These are phyloP conservation scores for Craseonycteris thonglongyai DNA, from an alignment of 2,113 vertebrate species.

Conservation along the genomic window DNA sequence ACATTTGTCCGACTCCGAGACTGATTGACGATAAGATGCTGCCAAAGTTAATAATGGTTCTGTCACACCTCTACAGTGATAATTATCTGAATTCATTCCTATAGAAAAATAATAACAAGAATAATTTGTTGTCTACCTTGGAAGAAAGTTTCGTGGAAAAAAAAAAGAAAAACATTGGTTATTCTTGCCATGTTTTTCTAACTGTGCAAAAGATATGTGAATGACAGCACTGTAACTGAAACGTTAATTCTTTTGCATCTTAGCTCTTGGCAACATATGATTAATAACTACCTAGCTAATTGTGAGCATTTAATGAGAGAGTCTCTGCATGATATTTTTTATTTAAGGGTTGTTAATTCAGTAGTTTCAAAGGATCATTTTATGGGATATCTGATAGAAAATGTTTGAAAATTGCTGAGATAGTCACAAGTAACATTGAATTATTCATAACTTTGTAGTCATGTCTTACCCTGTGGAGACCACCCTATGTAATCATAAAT, in stretches of 20 bases:
- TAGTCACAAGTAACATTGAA: background rate
- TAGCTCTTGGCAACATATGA: conserved; percentile 29
- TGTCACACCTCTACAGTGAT: background rate
- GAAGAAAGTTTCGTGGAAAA: background rate
- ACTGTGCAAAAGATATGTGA: background rate
- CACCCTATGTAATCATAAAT: background rate
- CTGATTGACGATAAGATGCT: background rate
- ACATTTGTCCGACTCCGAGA: background rate
- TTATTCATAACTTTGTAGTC: background rate
- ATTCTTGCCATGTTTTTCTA: background rate
- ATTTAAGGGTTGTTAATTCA: conserved; percentile 22
- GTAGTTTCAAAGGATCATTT: background rate
- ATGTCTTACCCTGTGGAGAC: background rate
- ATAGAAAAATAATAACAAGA: background rate
- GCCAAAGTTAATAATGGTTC: background rate
- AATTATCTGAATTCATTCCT: background rate
- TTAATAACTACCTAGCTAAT: conserved; percentile 45
- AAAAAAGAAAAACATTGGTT: background rate
- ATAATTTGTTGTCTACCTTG: background rate
- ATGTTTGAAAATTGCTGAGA: background rate
- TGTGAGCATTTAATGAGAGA: conserved; percentile 32
- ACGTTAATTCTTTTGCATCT: conserved; percentile 45
- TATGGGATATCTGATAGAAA: background rate
- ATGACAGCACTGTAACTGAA: conserved; percentile 53
- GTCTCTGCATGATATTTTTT: background rate